Evolutionary conservation across 1,140 invertebrate species (phyloP), one percentile per base, ranked within the genome.

Genomic region (Procambarus clarkii): DNA sequence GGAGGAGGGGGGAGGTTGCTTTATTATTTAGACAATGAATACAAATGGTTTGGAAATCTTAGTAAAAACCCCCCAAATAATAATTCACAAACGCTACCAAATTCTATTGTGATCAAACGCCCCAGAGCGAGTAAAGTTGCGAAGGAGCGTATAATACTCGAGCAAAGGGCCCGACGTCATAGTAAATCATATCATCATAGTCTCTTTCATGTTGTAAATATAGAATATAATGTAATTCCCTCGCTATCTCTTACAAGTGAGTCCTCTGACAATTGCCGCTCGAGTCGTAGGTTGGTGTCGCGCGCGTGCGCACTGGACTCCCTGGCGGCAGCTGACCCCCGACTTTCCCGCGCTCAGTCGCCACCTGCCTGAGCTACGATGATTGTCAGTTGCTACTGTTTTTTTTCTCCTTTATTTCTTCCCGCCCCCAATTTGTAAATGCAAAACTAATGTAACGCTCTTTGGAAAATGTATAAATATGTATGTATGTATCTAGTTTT

Each of bases 321-420:
- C 5, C 88, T 34, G 46, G 71, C 60, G 76, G 50, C 89, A 71
- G 82, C 89, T 91, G 82, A 85, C 82, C 82, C 74, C 82, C 69
- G 89, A 91, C 89, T 91, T 91, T 91, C 89, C 89, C 89, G 89
- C 89, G 89, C 82, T 91, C 71, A 76, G 74, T 44, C 69, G 21
- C 71, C 58, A 71, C 81, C 81, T 78, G 71, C 54, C 81, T 64
- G 82, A 85, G 54, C 21, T 69, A 85, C 83, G 89, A 91, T 86
- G 74, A 91, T 80, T 91, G 34, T 79, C 80, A 80, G 74, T 86
- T 91, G 69, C 69, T 54, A 21, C 48, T 48, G 71, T 60, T 60
- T 45, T 71, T 50, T 91, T 69, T 71, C 54, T 71, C 54, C 21
- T 54, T 80, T 71, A 64, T 18, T 64, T 64, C 0, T 2, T 54